These are phyloP conservation scores for Neodiprion lecontei DNA, from an alignment of 1,140 invertebrate genomes.

Conservation along the genomic window DNA sequence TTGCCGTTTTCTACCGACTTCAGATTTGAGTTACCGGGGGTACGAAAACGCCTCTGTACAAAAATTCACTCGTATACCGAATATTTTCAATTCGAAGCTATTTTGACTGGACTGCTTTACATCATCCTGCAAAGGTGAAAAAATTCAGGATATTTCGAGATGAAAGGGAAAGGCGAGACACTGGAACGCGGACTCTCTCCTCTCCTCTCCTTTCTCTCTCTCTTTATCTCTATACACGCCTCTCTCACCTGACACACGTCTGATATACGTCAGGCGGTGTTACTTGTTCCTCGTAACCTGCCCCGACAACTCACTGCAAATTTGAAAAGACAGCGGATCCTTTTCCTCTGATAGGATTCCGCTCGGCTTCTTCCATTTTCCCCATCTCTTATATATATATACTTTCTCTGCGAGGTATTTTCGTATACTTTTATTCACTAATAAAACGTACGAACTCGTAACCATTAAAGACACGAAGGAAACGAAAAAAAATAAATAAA, in stretches of 20 bases:
- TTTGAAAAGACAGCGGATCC: slow-evolving; percentile 10
- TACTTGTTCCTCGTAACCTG: slow-evolving; percentile 3
- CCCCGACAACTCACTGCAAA: not conserved
- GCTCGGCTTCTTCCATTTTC: no score
- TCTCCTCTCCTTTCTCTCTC: no score
- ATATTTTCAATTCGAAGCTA: not conserved
- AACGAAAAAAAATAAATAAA: no score
- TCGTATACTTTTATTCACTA: no score
- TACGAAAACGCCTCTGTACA: not conserved
- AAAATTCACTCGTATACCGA: not conserved
- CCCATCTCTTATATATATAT: no score
- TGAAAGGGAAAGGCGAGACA: not conserved
- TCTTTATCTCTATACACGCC: no score
- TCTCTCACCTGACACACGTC: not conserved
- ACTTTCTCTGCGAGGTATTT: no score
- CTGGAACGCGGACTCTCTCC: not conserved
- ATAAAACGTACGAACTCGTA: no score
- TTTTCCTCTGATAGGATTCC: slow-evolving; percentile 1
- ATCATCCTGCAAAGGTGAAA: no score
- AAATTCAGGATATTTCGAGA: not conserved
- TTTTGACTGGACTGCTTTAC: not conserved
- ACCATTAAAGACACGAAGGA: no score
- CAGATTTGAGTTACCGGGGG: not conserved
- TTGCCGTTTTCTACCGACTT: not conserved
- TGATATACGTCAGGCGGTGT: slow-evolving; percentile 10